These are phyloP conservation scores for Amia ocellicauda DNA, from an alignment of 2,113 vertebrate species.

Conservation along the genomic window DNA sequence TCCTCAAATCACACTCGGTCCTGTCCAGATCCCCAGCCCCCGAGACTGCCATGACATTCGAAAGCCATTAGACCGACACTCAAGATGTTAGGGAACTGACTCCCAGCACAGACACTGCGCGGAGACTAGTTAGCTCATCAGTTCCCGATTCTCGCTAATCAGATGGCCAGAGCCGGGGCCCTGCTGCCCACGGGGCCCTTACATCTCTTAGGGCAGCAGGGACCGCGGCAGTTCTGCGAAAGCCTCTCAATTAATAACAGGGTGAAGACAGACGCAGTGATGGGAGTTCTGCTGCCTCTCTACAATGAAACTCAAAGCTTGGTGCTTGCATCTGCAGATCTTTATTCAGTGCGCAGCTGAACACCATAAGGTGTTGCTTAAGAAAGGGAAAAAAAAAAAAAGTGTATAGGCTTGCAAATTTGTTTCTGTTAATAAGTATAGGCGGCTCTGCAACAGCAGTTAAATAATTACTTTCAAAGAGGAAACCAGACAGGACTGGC, in stretches of 20 bases:
- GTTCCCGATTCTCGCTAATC: background rate
- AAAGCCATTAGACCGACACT: too few species aligned
- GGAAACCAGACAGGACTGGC: background rate
- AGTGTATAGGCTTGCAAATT: background rate
- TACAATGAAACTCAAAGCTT: background rate
- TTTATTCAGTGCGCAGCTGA: background rate
- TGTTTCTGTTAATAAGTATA: conserved; percentile 3
- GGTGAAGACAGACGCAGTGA: background rate
- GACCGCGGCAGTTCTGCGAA: background rate
- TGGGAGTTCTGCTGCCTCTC: background rate
- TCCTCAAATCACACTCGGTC: too few species aligned
- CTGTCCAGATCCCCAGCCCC: too few species aligned
- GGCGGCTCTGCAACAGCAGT: background rate
- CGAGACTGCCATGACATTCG: too few species aligned
- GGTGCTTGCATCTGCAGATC: background rate
- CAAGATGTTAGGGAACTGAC: too few species aligned
- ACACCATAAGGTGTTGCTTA: background rate
- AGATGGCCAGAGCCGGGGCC: background rate
- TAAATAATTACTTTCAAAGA: background rate
- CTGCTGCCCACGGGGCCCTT: too few species aligned
- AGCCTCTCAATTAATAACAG: background rate
- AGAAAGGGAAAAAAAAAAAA: background rate
- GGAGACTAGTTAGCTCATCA: too few species aligned
- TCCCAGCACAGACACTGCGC: too few species aligned
- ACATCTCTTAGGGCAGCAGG: background rate